phyloP scores from a whole-genome alignment of 2,888 invertebrate genomes.

The Coremacera marginata region DNA sequence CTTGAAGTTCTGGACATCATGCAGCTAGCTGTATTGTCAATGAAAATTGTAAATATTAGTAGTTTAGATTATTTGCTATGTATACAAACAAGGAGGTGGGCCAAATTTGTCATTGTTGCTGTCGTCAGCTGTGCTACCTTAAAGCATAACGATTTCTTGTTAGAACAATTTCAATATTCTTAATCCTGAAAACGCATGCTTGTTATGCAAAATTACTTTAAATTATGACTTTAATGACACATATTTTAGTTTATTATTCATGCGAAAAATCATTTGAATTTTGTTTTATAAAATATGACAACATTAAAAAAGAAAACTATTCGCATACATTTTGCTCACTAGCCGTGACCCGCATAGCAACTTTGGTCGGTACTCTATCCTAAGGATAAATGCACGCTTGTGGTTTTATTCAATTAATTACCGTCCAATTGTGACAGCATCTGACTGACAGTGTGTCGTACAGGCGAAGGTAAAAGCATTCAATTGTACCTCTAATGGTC shows the following conservation, averaged over 20 bases:
- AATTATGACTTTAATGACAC: not conserved
- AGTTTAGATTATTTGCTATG: conserved; percentile 54
- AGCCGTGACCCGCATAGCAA: not conserved
- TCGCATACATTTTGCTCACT: not conserved
- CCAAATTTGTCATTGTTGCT: not conserved
- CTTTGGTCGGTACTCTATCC: not conserved
- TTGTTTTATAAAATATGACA: not conserved
- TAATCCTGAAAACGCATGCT: not conserved
- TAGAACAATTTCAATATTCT: too few species aligned
- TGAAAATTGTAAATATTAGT: conserved; percentile 58
- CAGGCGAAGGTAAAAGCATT: not conserved
- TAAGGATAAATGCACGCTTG: not conserved
- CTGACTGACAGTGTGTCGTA: not conserved
- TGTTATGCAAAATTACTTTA: not conserved
- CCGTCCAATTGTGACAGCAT: conserved; percentile 28
- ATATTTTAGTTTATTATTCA: too few species aligned
- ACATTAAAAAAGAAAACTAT: not conserved
- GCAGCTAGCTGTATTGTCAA: conserved; percentile 56
- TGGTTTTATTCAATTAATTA: conserved; percentile 32
- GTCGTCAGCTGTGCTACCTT: not conserved
- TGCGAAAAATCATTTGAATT: too few species aligned
- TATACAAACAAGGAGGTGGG: conserved; percentile 47
- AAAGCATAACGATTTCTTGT: not conserved
- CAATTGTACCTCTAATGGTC: not conserved
- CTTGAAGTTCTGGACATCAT: conserved; percentile 53